A percentile compares a stretch with the other conserved stretches of the same genome.
These are phyloP conservation scores for Drosophila insularis DNA, from an alignment of 1,140 invertebrate genomes.

Conservation along the genomic window DNA sequence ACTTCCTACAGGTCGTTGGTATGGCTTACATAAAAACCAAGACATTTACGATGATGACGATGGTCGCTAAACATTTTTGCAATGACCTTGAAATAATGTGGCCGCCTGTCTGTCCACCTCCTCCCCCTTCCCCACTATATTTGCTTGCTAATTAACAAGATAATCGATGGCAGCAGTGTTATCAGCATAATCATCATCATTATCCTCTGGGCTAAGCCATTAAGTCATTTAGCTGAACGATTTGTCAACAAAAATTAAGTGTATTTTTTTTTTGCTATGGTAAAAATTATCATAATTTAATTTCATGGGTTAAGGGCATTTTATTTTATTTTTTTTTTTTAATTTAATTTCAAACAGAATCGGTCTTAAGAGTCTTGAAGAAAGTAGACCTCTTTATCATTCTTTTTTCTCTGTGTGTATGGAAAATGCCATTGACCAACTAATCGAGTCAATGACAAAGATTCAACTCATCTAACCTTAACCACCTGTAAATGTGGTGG, in stretches of 20 bases:
- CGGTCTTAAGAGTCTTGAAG: slow-evolving; percentile 5
- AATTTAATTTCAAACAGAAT: slow-evolving; percentile 51
- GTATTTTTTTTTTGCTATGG: slow-evolving; percentile 11
- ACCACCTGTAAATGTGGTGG: slow-evolving; percentile 8
- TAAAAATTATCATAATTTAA: slow-evolving; percentile 68
- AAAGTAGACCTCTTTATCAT: background rate
- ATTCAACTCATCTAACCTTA: slow-evolving; percentile 56
- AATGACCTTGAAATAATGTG: slow-evolving; percentile 51
- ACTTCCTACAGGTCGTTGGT: slow-evolving; percentile 51
- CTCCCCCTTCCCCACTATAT: background rate
- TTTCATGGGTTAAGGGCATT: slow-evolving; percentile 58
- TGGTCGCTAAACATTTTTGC: slow-evolving; percentile 51
- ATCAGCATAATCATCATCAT: slow-evolving; percentile 46
- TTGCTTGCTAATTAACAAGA: slow-evolving; percentile 63
- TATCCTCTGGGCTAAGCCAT: slow-evolving; percentile 48
- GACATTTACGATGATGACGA: slow-evolving; percentile 14
- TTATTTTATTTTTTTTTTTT: background rate
- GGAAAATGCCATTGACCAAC: slow-evolving; percentile 62
- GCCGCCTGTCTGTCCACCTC: slow-evolving; percentile 23
- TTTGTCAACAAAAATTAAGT: slow-evolving; percentile 57
- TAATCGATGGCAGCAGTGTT: slow-evolving; percentile 50
- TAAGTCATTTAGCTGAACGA: slow-evolving; percentile 58
- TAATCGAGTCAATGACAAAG: slow-evolving; percentile 74
- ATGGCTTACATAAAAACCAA: slow-evolving; percentile 48
- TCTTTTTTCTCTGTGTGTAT: slow-evolving; percentile 10